Percentiles rank a stretch among this genome's conserved stretches.
phyloP scores from a whole-genome alignment of 2,113 vertebrate genomes.

The Cichladusa arquata region DNA sequence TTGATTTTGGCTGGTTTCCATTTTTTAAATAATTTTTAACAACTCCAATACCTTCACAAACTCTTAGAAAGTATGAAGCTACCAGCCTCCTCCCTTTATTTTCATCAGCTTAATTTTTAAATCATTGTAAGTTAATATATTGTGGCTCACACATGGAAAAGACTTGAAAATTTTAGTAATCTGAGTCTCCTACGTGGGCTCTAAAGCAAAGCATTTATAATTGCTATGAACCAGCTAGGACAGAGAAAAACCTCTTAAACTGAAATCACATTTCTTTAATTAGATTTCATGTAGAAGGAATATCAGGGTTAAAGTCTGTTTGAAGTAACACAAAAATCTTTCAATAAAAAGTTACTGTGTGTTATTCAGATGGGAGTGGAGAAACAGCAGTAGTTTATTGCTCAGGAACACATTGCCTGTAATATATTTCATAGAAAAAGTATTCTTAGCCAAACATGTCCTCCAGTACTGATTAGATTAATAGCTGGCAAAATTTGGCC shows the following conservation, averaged over 20 bases:
- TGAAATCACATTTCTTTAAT: neutral
- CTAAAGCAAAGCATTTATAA: neutral
- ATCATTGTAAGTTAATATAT: neutral
- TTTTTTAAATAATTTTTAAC: neutral
- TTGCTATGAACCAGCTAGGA: neutral
- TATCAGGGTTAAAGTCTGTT: neutral
- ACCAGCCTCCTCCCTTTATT: neutral
- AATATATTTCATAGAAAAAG: neutral
- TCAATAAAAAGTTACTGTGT: neutral
- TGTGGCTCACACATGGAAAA: neutral
- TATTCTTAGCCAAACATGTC: neutral
- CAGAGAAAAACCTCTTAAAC: neutral
- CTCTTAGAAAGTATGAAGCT: neutral
- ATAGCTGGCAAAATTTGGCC: neutral
- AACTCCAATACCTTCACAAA: neutral
- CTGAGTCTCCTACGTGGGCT: neutral
- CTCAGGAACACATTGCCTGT: neutral
- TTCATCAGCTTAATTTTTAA: neutral
- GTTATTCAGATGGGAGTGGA: neutral
- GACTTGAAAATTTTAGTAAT: neutral
- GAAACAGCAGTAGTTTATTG: neutral
- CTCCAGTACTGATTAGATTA: neutral
- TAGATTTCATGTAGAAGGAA: conserved; percentile 16
- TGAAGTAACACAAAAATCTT: neutral
- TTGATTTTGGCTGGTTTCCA: neutral